A percentile compares a stretch with the other conserved stretches of the same genome.
Conservation (phyloP, 2,888 invertebrate genomes). For the Phrixothrix hirtus region DNA sequence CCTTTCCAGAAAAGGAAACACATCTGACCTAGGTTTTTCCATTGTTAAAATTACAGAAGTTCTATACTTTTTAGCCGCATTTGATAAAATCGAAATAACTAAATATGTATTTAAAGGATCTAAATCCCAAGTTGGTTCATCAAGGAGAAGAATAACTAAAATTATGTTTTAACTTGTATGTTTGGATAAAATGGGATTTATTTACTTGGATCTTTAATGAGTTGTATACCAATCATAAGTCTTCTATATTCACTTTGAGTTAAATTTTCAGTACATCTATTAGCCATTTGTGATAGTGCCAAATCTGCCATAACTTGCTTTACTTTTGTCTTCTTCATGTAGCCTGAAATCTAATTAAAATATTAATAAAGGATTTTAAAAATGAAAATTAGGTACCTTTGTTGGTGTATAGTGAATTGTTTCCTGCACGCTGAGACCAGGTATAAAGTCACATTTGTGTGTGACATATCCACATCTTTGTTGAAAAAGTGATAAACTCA, state of each 20-base stretch:
- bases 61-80: slow-evolving; percentile 86
- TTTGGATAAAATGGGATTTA: not conserved
- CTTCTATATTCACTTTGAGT: slow-evolving; percentile 89
- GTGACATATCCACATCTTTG: slow-evolving; percentile 87
- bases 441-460: slow-evolving; percentile 81
- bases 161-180: slow-evolving; percentile 1
- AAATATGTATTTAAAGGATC: slow-evolving; percentile 95
- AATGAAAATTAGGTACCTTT: slow-evolving; percentile 59
- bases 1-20: slow-evolving; percentile 92
- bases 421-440: slow-evolving; percentile 86
- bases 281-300: slow-evolving; percentile 88
- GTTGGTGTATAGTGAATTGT: slow-evolving; percentile 80
- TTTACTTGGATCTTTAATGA: slow-evolving; percentile 90
- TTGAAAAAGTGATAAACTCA: slow-evolving; percentile 80
- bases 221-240: slow-evolving; percentile 87
- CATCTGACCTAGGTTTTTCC: slow-evolving; percentile 92
- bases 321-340: slow-evolving; percentile 81
- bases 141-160: slow-evolving; percentile 80
- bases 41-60: slow-evolving; percentile 89
- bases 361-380: not conserved
- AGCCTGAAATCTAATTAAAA: slow-evolving; percentile 66
- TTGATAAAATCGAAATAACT: slow-evolving; percentile 90
- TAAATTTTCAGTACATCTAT: slow-evolving; percentile 79
- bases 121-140: slow-evolving; percentile 93
- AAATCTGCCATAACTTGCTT: slow-evolving; percentile 92